Base-by-base conservation (phyloP, 2,797 vertebrate genomes). In the Craterocephalus amniculus region DNA sequence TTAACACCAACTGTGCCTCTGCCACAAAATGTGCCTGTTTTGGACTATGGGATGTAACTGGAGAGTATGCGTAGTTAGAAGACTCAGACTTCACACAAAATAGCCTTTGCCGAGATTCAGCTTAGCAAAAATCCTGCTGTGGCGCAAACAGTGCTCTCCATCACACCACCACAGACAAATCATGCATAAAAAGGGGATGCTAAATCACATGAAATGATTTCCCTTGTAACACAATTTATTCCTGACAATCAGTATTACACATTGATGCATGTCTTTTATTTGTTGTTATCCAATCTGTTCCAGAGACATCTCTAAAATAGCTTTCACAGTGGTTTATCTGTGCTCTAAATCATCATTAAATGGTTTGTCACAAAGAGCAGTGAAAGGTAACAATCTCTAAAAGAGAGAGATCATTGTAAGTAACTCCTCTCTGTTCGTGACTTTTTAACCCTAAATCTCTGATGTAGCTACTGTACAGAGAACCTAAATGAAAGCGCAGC, bases 251-350 rank as follows among this genome's bases (percentile, higher is more conserved):
- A 80, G 78, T 56, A 69, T 76, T 67, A 73, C 63, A 62, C 76
- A 72, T 32, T 88, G 89, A 90, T 70, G 58, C 85, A 87, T 76
- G 51, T 57, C 67, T 75, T 34, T 68, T 70, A 48, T 72, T 78
- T 78, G 45, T 79, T 65, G n/a, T 87, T 89, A 91, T 91, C 92
- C 89, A 77, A 84, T 91, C 65, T 63, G 90, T 90, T 91, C 77
- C 83, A 82, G 58, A 73, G 68, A 67, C 63, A 69, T 78, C 73
- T 83, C 65, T 72, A 56, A 76, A 88, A 81, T 69, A 72, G 74
- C 72, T 59, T 67, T 60, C 51, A 71, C 34, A 66, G 64, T 58
- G 77, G 65, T 45, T 76, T n/a, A 72, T 81, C 59, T 36, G 48
- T 58, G 58, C 63, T 79, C 34, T 56, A 32, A 73, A 77, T 61